A percentile compares a stretch with the other conserved stretches of the same genome.
Conservation (phyloP, 1,140 invertebrate species). For the Papilio glaucus region DNA sequence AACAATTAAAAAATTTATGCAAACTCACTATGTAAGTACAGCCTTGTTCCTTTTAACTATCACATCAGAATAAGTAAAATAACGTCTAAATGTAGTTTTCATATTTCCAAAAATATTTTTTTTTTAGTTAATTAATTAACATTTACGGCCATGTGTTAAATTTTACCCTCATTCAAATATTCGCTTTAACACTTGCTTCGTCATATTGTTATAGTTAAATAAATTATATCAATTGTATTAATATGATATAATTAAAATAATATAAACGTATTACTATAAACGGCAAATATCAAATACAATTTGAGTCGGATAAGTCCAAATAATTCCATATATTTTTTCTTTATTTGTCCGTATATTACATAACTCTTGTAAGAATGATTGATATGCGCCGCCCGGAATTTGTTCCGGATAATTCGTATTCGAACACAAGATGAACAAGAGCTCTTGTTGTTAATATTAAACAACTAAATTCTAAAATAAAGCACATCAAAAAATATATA, state of each 20-base stretch:
- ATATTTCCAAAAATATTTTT: background rate
- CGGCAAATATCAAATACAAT: background rate
- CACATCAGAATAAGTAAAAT: conserved; percentile 10
- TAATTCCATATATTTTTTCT: background rate
- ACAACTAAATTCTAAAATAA: background rate
- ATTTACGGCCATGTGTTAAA: too few species aligned
- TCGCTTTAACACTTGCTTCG: too few species aligned
- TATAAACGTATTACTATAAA: background rate
- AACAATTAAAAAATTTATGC: background rate
- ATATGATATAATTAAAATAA: too few species aligned
- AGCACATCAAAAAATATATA: conserved; percentile 7
- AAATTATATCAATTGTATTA: too few species aligned
- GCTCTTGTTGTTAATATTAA: background rate
- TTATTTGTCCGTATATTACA: background rate
- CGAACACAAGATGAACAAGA: background rate
- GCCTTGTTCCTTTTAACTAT: conserved; percentile 6
- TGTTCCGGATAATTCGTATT: background rate
- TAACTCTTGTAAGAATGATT: background rate
- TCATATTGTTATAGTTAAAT: too few species aligned
- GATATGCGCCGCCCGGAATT: background rate
- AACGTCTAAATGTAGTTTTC: background rate
- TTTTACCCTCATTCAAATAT: too few species aligned
- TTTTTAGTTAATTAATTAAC: too few species aligned
- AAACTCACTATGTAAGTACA: background rate
- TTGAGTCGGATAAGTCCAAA: background rate